Evolutionary conservation across 2,113 vertebrate genomes (phyloP), one percentile per base, ranked within the genome.

Genomic region (Noturus placidus): DNA sequence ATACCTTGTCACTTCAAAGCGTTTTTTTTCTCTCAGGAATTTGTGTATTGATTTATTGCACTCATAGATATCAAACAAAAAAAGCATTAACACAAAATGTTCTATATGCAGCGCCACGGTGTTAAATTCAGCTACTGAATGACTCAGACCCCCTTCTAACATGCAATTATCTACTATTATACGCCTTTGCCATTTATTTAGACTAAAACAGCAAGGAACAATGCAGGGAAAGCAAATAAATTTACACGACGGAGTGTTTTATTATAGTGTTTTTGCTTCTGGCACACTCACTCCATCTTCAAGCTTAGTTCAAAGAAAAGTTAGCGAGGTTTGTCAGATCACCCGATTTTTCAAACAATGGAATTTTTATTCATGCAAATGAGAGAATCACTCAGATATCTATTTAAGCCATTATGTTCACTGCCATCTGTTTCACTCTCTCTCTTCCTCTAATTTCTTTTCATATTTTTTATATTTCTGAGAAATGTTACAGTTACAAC

Each of bases 271-370:
- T 81, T 81, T 59, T 38, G 30, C 19, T 59, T 38, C 54, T 38
- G 54, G 56, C 30, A 67, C 81, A 88, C 61, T 86, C 74, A 74
- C 27, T 59, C 81, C 84, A 56, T 42, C 72, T 81, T 46, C 35
- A 46, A n/a, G 65, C 78, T 88, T 63, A 82, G 42, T 69, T 87
- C 42, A 63, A 50, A 70, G n/a, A 86, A 84, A 86, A 82, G 76
- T 81, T 80, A 76, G 59, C 27, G 30, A 50, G 74, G 85, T 67
- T 86, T 70, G 87, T 81, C 89, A 86, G 38, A 74, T 86, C 80
- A 72, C 69, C n/a, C 38, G n/a, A 11, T 54, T 79, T 70, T 27
- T 33, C 13, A 80, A 20, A 80, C 19, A 56, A 79, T 11, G 27
- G 7, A 8, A 15, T 80, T 80, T 80, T 56, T 80, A 57, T 80